A percentile compares a stretch with the other conserved stretches of the same genome.
Conservation (phyloP, 1,140 invertebrate species). For the Leptinotarsa texana region DNA sequence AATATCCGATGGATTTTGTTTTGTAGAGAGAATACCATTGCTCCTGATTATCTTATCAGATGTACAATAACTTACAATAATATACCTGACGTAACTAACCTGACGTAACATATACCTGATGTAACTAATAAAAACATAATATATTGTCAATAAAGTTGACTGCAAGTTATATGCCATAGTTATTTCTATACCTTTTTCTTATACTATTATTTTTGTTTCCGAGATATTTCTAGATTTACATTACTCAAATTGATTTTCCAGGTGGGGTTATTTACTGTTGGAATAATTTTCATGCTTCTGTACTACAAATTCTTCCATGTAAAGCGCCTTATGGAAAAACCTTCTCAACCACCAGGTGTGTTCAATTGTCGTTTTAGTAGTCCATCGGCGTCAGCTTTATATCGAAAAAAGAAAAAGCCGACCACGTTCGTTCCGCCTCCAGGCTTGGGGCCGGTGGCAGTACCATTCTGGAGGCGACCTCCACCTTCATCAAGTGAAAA, state of each 20-base stretch:
- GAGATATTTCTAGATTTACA: no score
- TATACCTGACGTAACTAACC: no score
- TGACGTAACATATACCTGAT: no score
- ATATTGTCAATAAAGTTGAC: no score
- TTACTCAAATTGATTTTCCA: not conserved
- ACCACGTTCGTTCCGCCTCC: conserved; percentile 84
- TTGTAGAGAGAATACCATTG: no score
- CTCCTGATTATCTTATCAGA: no score
- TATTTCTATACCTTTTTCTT: no score
- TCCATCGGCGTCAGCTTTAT: conserved; percentile 56
- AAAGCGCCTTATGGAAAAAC: conserved; percentile 57
- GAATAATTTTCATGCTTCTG: conserved; percentile 82
- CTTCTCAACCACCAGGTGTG: conserved; percentile 77
- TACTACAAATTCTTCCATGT: conserved; percentile 83
- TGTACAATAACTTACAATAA: no score
- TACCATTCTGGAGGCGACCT: conserved; percentile 81
- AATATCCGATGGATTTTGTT: no score
- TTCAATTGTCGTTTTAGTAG: conserved; percentile 87
- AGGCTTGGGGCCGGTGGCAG: conserved; percentile 58
- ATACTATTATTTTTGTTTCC: no score
- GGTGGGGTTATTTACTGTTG: conserved; percentile 66
- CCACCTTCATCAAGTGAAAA: conserved; percentile 71
- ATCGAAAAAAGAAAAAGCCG: conserved; percentile 88
- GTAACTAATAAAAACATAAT: no score
- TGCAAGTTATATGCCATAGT: no score